These are phyloP conservation scores for Hippocampus zosterae DNA, from an alignment of 2,113 vertebrate genomes.

Conservation along the genomic window DNA sequence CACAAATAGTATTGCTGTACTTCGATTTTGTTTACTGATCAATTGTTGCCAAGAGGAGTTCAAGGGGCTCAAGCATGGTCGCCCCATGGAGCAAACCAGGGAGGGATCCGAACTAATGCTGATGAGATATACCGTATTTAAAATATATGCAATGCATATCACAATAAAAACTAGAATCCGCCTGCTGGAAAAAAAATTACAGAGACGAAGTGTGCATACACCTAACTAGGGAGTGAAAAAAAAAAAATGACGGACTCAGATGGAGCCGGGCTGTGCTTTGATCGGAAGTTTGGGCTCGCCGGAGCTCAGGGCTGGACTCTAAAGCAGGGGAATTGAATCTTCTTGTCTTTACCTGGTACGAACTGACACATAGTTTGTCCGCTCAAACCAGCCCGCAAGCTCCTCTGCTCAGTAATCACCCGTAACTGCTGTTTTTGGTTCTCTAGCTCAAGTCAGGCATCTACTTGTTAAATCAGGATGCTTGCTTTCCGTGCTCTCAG, in stretches of 20 bases:
- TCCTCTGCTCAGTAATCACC: constrained; percentile 20
- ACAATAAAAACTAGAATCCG: neutral
- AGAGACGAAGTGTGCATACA: constrained; percentile 36
- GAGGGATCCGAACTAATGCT: neutral
- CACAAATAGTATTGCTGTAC: constrained; percentile 14
- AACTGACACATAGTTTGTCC: constrained; percentile 32
- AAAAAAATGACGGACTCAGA: constrained; percentile 41
- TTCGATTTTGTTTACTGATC: neutral
- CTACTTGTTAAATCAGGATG: constrained; percentile 23
- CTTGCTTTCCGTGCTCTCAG: constrained; percentile 8
- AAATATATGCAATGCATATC: neutral
- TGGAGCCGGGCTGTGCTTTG: constrained; percentile 49
- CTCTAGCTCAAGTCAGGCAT: constrained; percentile 10
- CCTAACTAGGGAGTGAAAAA: constrained; percentile 62
- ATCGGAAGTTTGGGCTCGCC: constrained; percentile 54
- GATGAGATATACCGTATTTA: too few relatives aligned
- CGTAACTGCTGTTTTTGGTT: constrained; percentile 23
- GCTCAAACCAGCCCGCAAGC: constrained; percentile 21
- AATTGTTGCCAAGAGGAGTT: neutral
- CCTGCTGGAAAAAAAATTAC: neutral
- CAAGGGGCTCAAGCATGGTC: neutral
- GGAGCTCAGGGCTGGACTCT: constrained; percentile 54
- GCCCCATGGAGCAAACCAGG: neutral
- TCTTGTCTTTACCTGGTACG: constrained; percentile 36
- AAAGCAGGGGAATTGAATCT: constrained; percentile 59